These are phyloP conservation scores for Oasisia sp. DNA, from an alignment of 2,888 invertebrate genomes.

Conservation along the genomic window DNA sequence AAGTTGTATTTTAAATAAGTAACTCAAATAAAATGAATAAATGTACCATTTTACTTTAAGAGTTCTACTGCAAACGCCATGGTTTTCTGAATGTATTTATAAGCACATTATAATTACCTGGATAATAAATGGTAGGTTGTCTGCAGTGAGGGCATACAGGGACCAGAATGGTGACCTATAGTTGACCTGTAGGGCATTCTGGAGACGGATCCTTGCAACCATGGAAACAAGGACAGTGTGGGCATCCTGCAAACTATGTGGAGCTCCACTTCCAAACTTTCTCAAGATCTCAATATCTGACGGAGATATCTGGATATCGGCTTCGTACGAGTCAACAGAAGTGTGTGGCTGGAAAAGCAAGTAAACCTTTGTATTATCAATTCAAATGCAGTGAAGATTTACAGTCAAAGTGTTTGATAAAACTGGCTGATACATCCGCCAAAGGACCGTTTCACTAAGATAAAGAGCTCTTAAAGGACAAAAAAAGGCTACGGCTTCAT, in stretches of 20 bases:
- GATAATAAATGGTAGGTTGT: neutral
- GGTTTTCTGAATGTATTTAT: neutral
- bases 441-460: too few relatives aligned
- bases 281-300: conserved; percentile 17
- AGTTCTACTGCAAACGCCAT: too few relatives aligned
- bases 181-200: neutral
- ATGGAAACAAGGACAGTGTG: neutral
- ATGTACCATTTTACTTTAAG: too few relatives aligned
- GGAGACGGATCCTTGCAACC: neutral
- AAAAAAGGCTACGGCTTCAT: too few relatives aligned
- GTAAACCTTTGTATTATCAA: neutral
- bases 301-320: neutral
- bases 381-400: too few relatives aligned
- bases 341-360: neutral
- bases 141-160: neutral
- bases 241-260: neutral
- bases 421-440: too few relatives aligned
- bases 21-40: too few relatives aligned
- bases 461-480: too few relatives aligned
- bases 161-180: neutral
- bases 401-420: too few relatives aligned
- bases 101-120: neutral
- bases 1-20: too few relatives aligned
- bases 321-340: neutral
- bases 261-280: neutral